These are phyloP conservation scores for Drosophila pruinosa DNA, from an alignment of 1,140 invertebrate genomes.

Conservation along the genomic window DNA sequence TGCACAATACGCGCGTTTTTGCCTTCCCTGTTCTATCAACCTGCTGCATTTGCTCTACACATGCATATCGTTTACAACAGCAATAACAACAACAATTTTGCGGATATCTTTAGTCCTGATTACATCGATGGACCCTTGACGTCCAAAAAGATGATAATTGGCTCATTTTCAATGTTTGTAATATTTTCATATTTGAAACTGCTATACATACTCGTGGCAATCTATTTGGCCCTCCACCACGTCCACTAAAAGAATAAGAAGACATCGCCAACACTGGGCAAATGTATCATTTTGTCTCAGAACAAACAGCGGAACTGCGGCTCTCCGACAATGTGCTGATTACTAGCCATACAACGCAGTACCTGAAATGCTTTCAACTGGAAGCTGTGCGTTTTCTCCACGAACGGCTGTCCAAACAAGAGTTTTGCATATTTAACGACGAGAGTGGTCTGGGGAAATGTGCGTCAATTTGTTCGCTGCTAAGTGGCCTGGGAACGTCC, in stretches of 20 bases:
- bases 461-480: slow-evolving; percentile 51
- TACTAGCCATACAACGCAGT: slow-evolving; percentile 65
- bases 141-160: slow-evolving; percentile 56
- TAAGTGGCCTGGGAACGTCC: slow-evolving; percentile 46
- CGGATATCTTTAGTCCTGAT: slow-evolving; percentile 59
- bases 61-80: slow-evolving; percentile 43
- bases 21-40: background rate
- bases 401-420: slow-evolving; percentile 57
- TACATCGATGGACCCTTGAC: slow-evolving; percentile 64
- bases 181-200: slow-evolving; percentile 77
- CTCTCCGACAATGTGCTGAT: slow-evolving; percentile 58
- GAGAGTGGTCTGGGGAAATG: slow-evolving; percentile 74
- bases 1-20: slow-evolving; percentile 30
- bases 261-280: background rate
- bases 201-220: slow-evolving; percentile 73
- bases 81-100: slow-evolving; percentile 44
- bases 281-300: slow-evolving; percentile 79
- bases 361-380: slow-evolving; percentile 71
- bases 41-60: slow-evolving; percentile 41
- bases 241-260: slow-evolving; percentile 15
- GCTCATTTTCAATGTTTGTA: slow-evolving; percentile 78
- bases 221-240: slow-evolving; percentile 72
- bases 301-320: slow-evolving; percentile 62
- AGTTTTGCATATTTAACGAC: slow-evolving; percentile 74
- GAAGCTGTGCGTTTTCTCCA: slow-evolving; percentile 68